phyloP scores from a whole-genome alignment of 2,113 vertebrate genomes.

The Arizona elegans region DNA sequence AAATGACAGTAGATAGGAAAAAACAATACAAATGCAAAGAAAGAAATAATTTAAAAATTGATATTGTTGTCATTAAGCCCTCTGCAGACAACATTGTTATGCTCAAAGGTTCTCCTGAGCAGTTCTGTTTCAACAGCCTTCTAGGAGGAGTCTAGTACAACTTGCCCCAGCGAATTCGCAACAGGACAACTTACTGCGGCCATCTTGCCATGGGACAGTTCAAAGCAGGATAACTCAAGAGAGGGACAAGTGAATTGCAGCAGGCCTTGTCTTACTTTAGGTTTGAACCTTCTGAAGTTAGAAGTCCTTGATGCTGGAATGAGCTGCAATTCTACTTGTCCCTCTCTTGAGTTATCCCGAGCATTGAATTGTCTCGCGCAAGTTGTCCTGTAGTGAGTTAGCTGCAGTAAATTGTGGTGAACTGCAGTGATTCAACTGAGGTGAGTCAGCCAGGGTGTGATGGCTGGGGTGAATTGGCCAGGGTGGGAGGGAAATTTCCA shows the following conservation, averaged over 20 bases:
- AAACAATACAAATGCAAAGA: neutral
- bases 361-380: neutral
- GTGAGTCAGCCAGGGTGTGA: too few species aligned
- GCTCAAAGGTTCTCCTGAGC: neutral
- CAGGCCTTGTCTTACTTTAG: neutral
- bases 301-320: neutral
- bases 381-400: neutral
- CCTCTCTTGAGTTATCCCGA: neutral
- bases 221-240: neutral
- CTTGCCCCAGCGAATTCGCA: neutral
- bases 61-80: neutral
- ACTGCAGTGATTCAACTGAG: neutral
- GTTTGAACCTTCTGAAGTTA: neutral
- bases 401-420: neutral
- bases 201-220: neutral
- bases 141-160: neutral
- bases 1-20: neutral
- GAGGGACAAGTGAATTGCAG: neutral
- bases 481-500: neutral
- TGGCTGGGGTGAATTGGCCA: too few species aligned
- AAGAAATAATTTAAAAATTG: neutral
- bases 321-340: neutral
- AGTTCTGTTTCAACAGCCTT: neutral
- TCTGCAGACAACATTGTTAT: neutral
- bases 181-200: too few species aligned